phyloP scores from a whole-genome alignment of 2,888 invertebrate species.

The Pollenia angustigena region DNA sequence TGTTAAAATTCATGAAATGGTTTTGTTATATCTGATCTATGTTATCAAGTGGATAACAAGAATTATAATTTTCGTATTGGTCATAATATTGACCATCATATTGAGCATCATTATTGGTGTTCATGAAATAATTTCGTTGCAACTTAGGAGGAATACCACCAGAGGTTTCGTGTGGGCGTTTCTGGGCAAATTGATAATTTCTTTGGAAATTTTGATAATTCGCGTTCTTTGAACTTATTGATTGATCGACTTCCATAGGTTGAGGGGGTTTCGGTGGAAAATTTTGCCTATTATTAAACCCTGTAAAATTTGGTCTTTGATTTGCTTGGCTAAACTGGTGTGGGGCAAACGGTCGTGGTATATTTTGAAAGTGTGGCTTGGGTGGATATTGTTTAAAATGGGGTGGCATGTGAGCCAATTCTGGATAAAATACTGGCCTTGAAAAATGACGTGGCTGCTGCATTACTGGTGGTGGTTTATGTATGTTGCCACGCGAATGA shows the following conservation, averaged over 20 bases:
- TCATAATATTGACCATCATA: background rate
- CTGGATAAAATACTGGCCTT: background rate
- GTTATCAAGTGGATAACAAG: background rate
- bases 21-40: no score
- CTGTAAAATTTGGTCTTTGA: slow-evolving; percentile 6
- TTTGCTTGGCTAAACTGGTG: background rate
- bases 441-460: background rate
- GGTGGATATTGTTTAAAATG: slow-evolving; percentile 8
- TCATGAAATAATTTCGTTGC: slow-evolving; percentile 18
- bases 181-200: slow-evolving; percentile 10
- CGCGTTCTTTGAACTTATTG: background rate
- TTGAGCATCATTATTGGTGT: background rate
- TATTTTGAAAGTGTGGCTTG: background rate
- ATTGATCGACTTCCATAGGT: background rate
- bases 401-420: slow-evolving; percentile 7
- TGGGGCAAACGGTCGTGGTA: background rate
- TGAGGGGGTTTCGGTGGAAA: background rate
- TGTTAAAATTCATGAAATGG: no score
- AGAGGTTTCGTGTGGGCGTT: background rate
- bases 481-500: background rate
- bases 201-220: slow-evolving; percentile 11
- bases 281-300: slow-evolving; percentile 5
- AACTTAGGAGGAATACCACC: background rate
- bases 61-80: background rate
- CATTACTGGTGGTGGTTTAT: background rate